Base-by-base conservation (phyloP, 2,888 invertebrate genomes). In the Conchocele bisecta region DNA sequence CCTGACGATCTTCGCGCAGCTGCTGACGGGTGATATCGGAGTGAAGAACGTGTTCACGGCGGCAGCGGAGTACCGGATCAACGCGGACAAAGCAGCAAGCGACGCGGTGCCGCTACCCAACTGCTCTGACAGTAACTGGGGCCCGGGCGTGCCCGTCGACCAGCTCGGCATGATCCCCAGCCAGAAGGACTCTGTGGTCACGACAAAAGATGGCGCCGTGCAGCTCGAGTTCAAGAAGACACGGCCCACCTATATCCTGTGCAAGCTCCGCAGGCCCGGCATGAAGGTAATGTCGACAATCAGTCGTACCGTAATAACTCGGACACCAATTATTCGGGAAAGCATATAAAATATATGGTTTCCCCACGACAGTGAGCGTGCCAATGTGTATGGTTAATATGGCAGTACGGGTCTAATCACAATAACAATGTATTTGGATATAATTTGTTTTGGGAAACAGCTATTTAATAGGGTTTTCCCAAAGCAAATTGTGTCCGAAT, bases 201-300 rank as follows among this genome's bases (percentile, higher is more conserved):
- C 81, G 1, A 79, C 83, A 11, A 65, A 71, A 26, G 86, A 89
- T 58, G 89, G 89, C 2, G 76, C 80, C 22, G 86, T 89, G n/a
- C 82, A 84, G 51, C 66, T 88, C 13, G 94, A 94, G 81, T 97
- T 94, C 91, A 94, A 93, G 53, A 96, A 96, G 89, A 97, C 97
- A 87, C 94, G 95, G 82, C 93, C 93, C 60, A 95, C 98, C 3
- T 87, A 82, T 44, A 81, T 91, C 31, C 86, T 89, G 26, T 89
- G 89, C 61, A 89, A 90, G 61, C 84, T 91, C 57, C 80, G 86
- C 35, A 86, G 86, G 60, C 89, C 89, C 35, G 90, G 88, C n/a
- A 81, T 89, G 82, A 83, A 72, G 75, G 75, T 75, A 48, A 60
- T 31, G 1, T 28, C 11, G 37, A 35, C 11, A 11, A n/a, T 11